Conservation (phyloP, 2,797 vertebrate genomes). For the Astyanax mexicanus region DNA sequence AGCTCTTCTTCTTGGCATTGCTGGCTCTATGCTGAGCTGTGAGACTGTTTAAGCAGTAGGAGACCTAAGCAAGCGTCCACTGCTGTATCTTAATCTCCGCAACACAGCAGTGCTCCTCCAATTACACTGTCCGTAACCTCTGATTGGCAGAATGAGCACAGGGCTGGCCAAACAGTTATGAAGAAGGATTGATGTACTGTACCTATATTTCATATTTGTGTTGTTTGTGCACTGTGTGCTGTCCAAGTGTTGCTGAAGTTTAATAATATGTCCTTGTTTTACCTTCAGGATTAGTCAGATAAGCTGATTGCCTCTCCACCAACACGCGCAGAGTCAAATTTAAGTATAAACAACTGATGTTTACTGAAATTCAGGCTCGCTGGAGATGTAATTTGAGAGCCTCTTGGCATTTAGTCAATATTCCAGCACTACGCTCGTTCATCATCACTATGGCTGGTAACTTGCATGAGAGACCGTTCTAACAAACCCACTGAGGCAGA, state of each 20-base stretch:
- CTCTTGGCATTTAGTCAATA: slow-evolving; percentile 25
- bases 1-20: slow-evolving; percentile 18
- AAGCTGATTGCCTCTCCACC: neutral
- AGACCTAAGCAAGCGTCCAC: slow-evolving; percentile 34
- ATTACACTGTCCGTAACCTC: slow-evolving; percentile 22
- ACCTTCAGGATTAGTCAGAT: neutral
- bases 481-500: slow-evolving; percentile 23
- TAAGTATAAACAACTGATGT: slow-evolving; percentile 14
- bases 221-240: neutral
- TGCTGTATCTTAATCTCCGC: slow-evolving; percentile 33
- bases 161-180: slow-evolving; percentile 28
- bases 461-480: slow-evolving; percentile 34
- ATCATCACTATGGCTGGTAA: slow-evolving; percentile 27
- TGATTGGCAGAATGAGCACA: slow-evolving; percentile 8
- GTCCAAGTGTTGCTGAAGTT: slow-evolving; percentile 10
- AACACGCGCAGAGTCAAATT: slow-evolving; percentile 3
- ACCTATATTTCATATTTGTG: slow-evolving; percentile 11
- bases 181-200: slow-evolving; percentile 1
- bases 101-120: slow-evolving; percentile 40
- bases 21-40: slow-evolving; percentile 16
- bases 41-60: slow-evolving; percentile 35
- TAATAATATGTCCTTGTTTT: slow-evolving; percentile 1
- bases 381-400: slow-evolving; percentile 12
- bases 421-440: slow-evolving; percentile 15
- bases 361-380: slow-evolving; percentile 15